Evolutionary conservation across 2,888 invertebrate species (phyloP).

Genomic region (Mythimna loreyi): DNA sequence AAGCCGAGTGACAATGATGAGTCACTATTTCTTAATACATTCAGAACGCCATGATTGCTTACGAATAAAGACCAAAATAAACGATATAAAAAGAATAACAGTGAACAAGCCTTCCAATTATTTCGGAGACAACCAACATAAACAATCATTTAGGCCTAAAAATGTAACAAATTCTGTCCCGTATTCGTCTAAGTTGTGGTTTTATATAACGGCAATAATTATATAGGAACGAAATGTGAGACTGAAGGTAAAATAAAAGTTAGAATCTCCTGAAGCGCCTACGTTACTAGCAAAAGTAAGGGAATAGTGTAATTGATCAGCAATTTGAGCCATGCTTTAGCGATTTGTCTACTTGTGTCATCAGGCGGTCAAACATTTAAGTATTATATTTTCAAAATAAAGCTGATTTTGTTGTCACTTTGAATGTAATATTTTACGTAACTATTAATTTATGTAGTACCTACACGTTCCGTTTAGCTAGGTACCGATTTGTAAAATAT

Average conservation of each 20-base stretch:
- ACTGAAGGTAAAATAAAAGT: slow-evolving; percentile 67
- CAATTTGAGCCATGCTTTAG: slow-evolving; percentile 10
- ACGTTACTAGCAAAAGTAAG: slow-evolving; percentile 44
- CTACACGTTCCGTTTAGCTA: slow-evolving; percentile 11
- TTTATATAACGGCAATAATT: slow-evolving; percentile 28
- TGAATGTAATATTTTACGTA: background rate
- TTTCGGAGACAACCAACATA: no score
- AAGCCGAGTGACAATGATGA: no score
- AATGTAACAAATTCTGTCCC: slow-evolving; percentile 66
- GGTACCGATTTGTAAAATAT: slow-evolving; percentile 6
- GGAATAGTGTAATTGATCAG: slow-evolving; percentile 28
- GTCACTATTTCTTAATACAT: no score
- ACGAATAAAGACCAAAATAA: no score
- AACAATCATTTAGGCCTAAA: slow-evolving; percentile 8
- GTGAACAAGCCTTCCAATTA: no score
- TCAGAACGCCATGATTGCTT: no score
- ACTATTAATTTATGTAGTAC: background rate
- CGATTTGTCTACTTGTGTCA: background rate
- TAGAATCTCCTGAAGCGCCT: slow-evolving; percentile 49
- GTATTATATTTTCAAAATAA: background rate
- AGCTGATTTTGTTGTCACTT: background rate
- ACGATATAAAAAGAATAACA: no score
- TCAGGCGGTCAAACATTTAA: background rate
- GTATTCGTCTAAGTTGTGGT: slow-evolving; percentile 42
- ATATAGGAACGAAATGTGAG: slow-evolving; percentile 71